Base-by-base conservation (phyloP, 2,888 invertebrate species). In the Tortrix viridana region DNA sequence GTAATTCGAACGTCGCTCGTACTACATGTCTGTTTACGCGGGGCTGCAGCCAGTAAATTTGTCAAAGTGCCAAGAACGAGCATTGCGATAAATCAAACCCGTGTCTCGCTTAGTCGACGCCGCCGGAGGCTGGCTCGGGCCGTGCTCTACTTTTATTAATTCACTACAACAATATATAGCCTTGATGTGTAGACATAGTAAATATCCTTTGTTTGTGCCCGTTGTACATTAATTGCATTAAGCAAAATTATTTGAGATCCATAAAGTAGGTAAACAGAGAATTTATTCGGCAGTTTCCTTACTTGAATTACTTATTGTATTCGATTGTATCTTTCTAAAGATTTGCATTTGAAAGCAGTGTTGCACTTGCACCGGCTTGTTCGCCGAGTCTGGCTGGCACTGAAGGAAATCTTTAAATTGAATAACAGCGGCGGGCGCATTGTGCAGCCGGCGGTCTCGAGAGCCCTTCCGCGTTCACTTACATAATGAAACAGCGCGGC, bases 371-470 rank as follows among this genome's bases (percentile, higher is more conserved):
- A 6, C 52, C 23, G 53, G 22, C 23, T 41, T 47, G 18, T 44
- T 12, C 26, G 26, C 22, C 38, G 57, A 61, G 41, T 18, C 46
- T 46, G 56, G 38, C 20, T 37, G 54, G 54, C 47, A 23, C 41
- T 58, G 53, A 74, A 72, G 73, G 68, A 74, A 73, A 71, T 71
- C 66, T 69, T 71, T 57, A 68, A 71, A 74, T 74, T 73, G 72
- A 73, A 74, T 68, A 63, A 60, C 65, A 64, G 60, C 53, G 57
- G 41, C 59, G 22, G 57, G 66, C 49, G 60, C 59, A 60, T 68
- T 57, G 58, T 57, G 63, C 47, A 53, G 63, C 53, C 52, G 62
- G 44, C 41, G 50, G 43, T 26, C 26, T 47, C 18, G 58, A 63
- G 63, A 6, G 53, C 57, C 57, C 58, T 58, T 43, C 49, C 48